Percentiles rank a stretch among this genome's conserved stretches.
phyloP scores from a whole-genome alignment of 2,888 invertebrate genomes.

The Lucinisca nassula region DNA sequence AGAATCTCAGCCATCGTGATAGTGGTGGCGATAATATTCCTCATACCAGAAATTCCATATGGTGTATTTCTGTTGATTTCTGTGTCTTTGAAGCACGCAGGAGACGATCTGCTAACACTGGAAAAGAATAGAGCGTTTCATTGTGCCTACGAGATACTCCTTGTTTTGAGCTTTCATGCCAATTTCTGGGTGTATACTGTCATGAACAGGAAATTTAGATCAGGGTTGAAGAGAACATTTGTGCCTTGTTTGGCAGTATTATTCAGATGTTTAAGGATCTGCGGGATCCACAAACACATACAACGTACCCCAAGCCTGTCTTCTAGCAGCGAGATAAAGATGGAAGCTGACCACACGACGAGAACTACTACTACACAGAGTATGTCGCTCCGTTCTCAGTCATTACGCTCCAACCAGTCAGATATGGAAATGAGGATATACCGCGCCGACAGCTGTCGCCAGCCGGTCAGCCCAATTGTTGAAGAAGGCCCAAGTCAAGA shows the following conservation, averaged over 20 bases:
- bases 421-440: neutral
- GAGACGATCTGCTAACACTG: neutral
- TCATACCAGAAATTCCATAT: conserved; percentile 65
- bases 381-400: neutral
- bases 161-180: conserved; percentile 58
- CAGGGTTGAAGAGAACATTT: conserved; percentile 5
- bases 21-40: conserved; percentile 52
- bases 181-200: conserved; percentile 69
- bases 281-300: neutral
- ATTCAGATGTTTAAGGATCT: neutral
- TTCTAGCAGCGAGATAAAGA: neutral
- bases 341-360: neutral
- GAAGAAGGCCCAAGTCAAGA: neutral
- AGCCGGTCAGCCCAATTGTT: neutral
- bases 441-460: neutral
- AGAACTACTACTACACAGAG: neutral
- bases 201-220: conserved; percentile 45
- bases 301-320: neutral
- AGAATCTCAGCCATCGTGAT: conserved; percentile 61
- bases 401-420: neutral
- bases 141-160: conserved; percentile 44
- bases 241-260: neutral
- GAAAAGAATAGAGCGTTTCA: conserved; percentile 33
- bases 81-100: conserved; percentile 16
- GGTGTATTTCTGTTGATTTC: conserved; percentile 45